These are phyloP conservation scores for Corvus hawaiiensis DNA, from an alignment of 2,113 vertebrate genomes.

Conservation along the genomic window DNA sequence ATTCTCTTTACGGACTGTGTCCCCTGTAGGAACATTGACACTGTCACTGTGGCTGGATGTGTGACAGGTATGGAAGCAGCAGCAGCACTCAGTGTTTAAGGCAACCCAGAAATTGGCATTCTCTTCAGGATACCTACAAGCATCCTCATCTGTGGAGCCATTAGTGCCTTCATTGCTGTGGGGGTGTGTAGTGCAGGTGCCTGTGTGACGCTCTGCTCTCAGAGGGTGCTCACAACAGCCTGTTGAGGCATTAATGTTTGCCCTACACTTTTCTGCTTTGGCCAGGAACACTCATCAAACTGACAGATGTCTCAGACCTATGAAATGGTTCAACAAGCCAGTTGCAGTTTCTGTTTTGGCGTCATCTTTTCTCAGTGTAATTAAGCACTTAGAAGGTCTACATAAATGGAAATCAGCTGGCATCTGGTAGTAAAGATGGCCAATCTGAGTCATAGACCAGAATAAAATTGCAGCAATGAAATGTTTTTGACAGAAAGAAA, in stretches of 20 bases:
- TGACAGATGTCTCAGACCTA: not conserved
- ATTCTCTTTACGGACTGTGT: not conserved
- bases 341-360: not conserved
- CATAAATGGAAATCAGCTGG: not conserved
- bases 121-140: not conserved
- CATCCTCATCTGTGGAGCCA: not conserved
- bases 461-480: not conserved
- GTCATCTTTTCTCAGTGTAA: not conserved
- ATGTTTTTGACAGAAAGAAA: not conserved
- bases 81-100: not conserved
- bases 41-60: not conserved
- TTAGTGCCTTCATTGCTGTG: not conserved
- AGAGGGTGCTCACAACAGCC: not conserved
- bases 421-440: not conserved
- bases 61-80: not conserved
- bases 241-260: not conserved
- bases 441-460: not conserved
- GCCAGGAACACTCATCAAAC: not conserved
- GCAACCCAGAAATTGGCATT: not conserved
- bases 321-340: not conserved
- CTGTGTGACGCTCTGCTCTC: not conserved
- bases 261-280: not conserved
- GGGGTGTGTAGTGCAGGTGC: not conserved
- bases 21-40: slow-evolving; percentile 6
- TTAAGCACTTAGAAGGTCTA: not conserved